Percentiles rank a stretch among this genome's conserved stretches.
Conservation (phyloP, 2,888 invertebrate genomes). For the Cybosia mesomella region DNA sequence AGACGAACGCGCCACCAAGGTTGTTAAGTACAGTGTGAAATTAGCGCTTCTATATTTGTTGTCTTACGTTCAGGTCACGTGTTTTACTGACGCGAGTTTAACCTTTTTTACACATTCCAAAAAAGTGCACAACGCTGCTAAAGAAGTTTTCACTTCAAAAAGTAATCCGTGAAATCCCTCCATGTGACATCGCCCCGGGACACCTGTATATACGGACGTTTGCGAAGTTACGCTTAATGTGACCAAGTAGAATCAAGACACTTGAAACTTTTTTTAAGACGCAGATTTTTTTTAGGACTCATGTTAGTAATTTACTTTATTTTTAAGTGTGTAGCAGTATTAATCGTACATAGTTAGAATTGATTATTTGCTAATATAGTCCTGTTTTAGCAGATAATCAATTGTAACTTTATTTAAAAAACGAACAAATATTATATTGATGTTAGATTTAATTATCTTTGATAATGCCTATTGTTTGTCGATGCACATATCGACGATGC, state of each 20-base stretch:
- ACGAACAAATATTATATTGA: conserved; percentile 36
- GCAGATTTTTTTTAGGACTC: conserved; percentile 32
- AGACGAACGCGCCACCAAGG: too few species aligned
- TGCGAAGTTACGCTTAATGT: background rate
- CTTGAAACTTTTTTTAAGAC: too few species aligned
- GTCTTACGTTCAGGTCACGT: too few species aligned
- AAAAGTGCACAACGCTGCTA: too few species aligned
- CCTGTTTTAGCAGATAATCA: background rate
- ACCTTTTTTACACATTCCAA: too few species aligned
- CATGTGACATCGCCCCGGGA: too few species aligned
- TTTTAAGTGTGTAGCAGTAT: conserved; percentile 44
- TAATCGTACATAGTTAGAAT: conserved; percentile 35
- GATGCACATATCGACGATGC: conserved; percentile 26
- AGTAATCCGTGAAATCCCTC: too few species aligned
- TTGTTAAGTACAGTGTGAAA: too few species aligned
- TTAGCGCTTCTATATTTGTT: too few species aligned
- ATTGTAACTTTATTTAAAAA: conserved; percentile 26
- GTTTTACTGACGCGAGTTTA: too few species aligned
- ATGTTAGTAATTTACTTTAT: conserved; percentile 26
- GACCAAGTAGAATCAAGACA: background rate
- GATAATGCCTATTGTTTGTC: conserved; percentile 2
- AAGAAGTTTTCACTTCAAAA: too few species aligned
- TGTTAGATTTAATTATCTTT: conserved; percentile 20
- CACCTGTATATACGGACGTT: too few species aligned
- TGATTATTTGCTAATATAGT: background rate